Base-by-base conservation (phyloP, 2,113 vertebrate genomes). In the Cynopterus brachyotis region DNA sequence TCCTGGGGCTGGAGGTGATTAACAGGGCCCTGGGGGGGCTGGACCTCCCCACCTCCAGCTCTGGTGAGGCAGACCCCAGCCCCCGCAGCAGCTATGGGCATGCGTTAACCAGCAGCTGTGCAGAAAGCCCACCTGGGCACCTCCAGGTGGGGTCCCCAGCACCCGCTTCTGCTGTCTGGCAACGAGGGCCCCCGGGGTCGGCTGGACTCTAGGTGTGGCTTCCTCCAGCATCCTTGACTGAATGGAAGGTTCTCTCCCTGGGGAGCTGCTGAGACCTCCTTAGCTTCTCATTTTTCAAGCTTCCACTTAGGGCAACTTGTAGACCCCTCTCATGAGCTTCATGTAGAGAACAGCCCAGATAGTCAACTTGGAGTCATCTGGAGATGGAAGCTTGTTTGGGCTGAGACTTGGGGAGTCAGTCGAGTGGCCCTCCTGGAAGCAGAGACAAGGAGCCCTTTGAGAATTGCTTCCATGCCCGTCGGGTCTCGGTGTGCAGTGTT, bases 381-480 rank as follows among this genome's bases (percentile, higher is more conserved):
- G 0, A 60, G 35, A 42, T 1, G 12, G 53, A 42, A 42, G 78
- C n/a, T n/a, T 57, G 30, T 22, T n/a, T 12, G 30, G 57, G 76
- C 70, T 32, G 12, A 24, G 64, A 40, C 50, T 0, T 9, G 30
- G 35, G 53, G 9, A 35, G 5, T 28, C 62, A 3, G 0, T 12
- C 1, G 57, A 40, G 78, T 17, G 4, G 22, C 57, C 35, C 10
- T 78, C 62, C 40, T 5, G 1, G 47, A 57, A 53, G 59, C 57
- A 59, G 80, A 70, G 53, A 32, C 28, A 9, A 40, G 59, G 1
- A 0, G 64, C 47, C 19, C 0, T 2, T 0, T 9, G 78, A 73
- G 85, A 3, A 0, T 3, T 6, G 55, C 57, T 9, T 37, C 22
- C 0, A 2, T 6, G 42, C 59, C 50, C 28, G 0, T 3, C 0